Percentiles rank a stretch among this genome's conserved stretches.
Conservation (phyloP, 2,113 vertebrate genomes). For the Oophaga pumilio region DNA sequence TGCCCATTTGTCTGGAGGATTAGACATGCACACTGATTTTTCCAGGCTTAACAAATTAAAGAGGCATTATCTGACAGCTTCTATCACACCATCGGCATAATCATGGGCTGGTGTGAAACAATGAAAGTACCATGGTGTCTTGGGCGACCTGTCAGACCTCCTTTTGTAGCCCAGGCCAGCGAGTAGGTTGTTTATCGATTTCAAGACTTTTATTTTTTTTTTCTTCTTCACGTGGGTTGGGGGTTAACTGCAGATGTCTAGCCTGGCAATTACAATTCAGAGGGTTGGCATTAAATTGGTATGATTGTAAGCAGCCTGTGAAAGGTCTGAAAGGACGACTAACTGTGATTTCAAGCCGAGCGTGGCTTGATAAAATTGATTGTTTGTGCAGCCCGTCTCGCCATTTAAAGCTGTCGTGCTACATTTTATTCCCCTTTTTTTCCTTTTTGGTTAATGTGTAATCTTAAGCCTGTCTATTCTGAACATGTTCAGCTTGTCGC, state of each 20-base stretch:
- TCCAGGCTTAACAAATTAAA: slow-evolving; percentile 55
- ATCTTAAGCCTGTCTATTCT: not conserved
- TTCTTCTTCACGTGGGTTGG: not conserved
- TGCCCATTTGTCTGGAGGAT: slow-evolving; percentile 57
- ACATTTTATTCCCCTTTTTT: not conserved
- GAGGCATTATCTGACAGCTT: slow-evolving; percentile 54
- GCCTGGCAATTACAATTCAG: slow-evolving; percentile 54
- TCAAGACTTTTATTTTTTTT: not conserved
- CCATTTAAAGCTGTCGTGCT: slow-evolving; percentile 38
- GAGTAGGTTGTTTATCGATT: slow-evolving; percentile 33
- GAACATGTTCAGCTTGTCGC: not conserved
- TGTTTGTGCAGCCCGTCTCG: slow-evolving; percentile 36
- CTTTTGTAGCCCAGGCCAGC: slow-evolving; percentile 25
- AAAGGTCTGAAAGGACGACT: slow-evolving; percentile 56
- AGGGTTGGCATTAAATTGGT: slow-evolving; percentile 50
- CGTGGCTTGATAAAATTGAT: slow-evolving; percentile 55
- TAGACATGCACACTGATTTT: slow-evolving; percentile 56
- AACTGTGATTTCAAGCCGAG: slow-evolving; percentile 56
- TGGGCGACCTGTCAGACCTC: slow-evolving; percentile 14
- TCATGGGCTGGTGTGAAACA: slow-evolving; percentile 26
- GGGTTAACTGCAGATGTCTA: slow-evolving; percentile 54
- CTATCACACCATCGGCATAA: slow-evolving; percentile 47
- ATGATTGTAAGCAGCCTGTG: slow-evolving; percentile 54
- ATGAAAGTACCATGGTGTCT: slow-evolving; percentile 42
- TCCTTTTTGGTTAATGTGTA: not conserved